Base-by-base conservation (phyloP, 2,888 invertebrate species). In the Chrysolina haemoptera region DNA sequence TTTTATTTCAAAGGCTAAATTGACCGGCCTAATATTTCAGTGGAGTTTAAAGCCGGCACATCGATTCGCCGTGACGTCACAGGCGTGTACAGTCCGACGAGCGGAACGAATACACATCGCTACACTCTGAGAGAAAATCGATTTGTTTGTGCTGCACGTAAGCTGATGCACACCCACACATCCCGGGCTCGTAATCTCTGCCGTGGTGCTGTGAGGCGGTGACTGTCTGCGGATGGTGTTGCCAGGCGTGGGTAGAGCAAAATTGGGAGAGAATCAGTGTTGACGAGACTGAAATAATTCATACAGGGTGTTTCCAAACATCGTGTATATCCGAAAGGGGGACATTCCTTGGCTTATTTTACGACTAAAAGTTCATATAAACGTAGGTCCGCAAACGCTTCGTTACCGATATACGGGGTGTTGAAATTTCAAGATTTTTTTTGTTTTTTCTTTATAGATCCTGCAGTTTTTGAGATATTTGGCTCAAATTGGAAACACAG, bases 151-250 rank as follows among this genome's bases (percentile, higher is more conserved):
- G 71, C 67, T 50, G 74, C 76, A 71, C 73, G 74, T 71, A 70
- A 76, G 67, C 70, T 68, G 72, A 68, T 76, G 72, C 74, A 76
- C 76, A 72, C 76, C 76, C 74, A 76, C 76, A 73, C 74, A 67
- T 50, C 53, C 67, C 53, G 67, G 67, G 67, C 11, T 2, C 16
- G 40, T 16, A 40, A 27, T 53, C 20, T 67, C 50, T 18, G 50
- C 27, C 50, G 9, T 27, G 50, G 53, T 27, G 59, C n/a, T 35
- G 1, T n/a, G 59, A 35, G 14, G n/a, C 22, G 59, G 59, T 27
- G 11, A 11, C 11, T 3, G n/a, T 59, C 27, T 14, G 27, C 1
- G n/a, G 59, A 9, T 59, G 59, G 59, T 59, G 59, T 59, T 59
- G 59, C 27, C 59, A 9, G 5, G 14, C 22, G 9, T 14, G 14